A percentile compares a stretch with the other conserved stretches of the same genome.
These are phyloP conservation scores for Suricata suricatta DNA, from an alignment of 2,113 vertebrate species.

Conservation along the genomic window DNA sequence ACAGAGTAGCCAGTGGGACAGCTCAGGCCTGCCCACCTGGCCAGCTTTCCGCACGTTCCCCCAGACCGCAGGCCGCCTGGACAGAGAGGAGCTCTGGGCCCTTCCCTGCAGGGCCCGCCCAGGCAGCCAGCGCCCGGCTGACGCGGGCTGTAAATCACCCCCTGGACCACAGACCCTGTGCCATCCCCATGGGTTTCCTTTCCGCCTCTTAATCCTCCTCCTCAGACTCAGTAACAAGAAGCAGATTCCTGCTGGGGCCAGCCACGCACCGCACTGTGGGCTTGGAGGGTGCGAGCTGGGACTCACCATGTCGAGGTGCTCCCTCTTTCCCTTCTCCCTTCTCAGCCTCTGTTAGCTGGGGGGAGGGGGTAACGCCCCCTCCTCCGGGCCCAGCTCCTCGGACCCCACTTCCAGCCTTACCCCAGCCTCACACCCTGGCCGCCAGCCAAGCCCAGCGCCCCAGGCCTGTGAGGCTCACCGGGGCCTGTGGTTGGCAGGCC, in stretches of 20 bases:
- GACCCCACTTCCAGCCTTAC: slow-evolving; percentile 1
- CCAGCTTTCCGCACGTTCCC: not conserved
- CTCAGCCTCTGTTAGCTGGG: not conserved
- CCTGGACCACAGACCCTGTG: slow-evolving; percentile 63
- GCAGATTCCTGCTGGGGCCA: slow-evolving; percentile 74
- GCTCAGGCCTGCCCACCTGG: not conserved
- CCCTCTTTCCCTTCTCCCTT: not conserved
- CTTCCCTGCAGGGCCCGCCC: slow-evolving; percentile 1
- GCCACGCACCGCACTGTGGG: not conserved
- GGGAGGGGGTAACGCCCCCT: not conserved
- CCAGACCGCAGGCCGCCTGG: slow-evolving; percentile 19
- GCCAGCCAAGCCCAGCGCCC: not conserved
- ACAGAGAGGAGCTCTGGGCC: not conserved
- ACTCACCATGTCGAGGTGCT: slow-evolving; percentile 51
- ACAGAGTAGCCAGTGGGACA: not conserved
- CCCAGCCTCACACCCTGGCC: not conserved
- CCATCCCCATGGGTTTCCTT: slow-evolving; percentile 71
- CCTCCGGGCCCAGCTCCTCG: not conserved
- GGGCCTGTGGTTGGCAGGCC: slow-evolving; percentile 57
- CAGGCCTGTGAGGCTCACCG: not conserved
- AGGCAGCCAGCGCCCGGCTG: slow-evolving; percentile 54
- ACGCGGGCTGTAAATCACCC: slow-evolving; percentile 56
- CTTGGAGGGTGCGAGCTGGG: slow-evolving; percentile 26
- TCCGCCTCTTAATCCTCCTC: slow-evolving; percentile 69
- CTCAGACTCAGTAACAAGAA: slow-evolving; percentile 64